Base-by-base conservation (phyloP, 1,140 invertebrate species). In the Drosophila prosaltans region DNA sequence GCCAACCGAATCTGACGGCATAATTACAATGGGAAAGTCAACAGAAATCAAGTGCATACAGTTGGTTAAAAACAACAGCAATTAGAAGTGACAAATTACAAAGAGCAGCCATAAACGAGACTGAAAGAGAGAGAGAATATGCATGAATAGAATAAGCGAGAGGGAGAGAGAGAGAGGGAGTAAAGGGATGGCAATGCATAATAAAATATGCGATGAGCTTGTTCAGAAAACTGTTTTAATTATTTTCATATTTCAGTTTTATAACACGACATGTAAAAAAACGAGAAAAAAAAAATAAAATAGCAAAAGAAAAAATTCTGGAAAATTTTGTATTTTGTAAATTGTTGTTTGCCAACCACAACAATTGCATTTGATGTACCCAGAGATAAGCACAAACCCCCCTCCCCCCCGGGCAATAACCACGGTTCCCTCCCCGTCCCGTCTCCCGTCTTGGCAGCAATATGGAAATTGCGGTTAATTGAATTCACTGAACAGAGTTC, bases 381-480 rank as follows among this genome's bases (percentile, higher is more conserved):
- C 54, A 58, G 68, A 72, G 80, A 76, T 69, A 76, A 78, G 65
- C 73, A 43, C 8, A 43, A 16, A 16, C 24, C 8, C 7, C 21
- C 8, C 9, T 39, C n/a, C 11, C 24, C n/a, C 9, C 3, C 8
- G 11, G 7, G 1, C 32, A 36, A 36, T 36, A 36, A 7, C 32
- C 32, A 4, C 32, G 32, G 6, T 6, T 6, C 6, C 60, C 39
- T 2, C 16, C 11, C 24, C 8, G 4, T n/a, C 8, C 7, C n/a
- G n/a, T 32, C 55, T 16, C 65, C 24, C 54, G 11, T 45, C 28
- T 51, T 66, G 39, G 75, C 48, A 59, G 69, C 75, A 64, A 65
- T 70, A 82, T 86, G 83, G 74, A 86, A 83, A 83, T 83, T 88
- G 83, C 70, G 84, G 83, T 89, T 86, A 86, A 86, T 86, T 86